phyloP scores from a whole-genome alignment of 1,140 invertebrate species.

The Meloidogyne chitwoodi region DNA sequence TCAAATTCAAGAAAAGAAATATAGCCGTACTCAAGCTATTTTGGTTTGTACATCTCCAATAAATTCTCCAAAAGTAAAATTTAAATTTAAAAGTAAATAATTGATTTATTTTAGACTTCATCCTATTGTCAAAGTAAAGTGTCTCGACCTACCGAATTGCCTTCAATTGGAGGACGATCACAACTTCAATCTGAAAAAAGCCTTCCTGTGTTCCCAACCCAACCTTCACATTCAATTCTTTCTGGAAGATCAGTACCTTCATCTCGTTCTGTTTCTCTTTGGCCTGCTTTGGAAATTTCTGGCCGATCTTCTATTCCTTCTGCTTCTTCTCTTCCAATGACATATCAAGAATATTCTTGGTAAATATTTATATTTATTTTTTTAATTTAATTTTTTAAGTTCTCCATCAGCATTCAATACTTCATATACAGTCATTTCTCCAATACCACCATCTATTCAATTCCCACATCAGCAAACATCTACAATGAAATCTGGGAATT shows the following conservation, averaged over 20 bases:
- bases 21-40: neutral
- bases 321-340: neutral
- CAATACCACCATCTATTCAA: neutral
- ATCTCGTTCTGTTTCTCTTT: no score
- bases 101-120: neutral
- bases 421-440: neutral
- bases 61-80: neutral
- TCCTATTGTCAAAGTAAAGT: neutral
- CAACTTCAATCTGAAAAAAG: neutral
- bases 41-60: neutral
- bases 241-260: neutral
- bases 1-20: neutral
- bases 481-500: neutral
- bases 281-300: no score
- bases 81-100: neutral
- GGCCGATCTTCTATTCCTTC: neutral
- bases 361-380: neutral
- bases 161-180: neutral
- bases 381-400: neutral
- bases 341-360: neutral
- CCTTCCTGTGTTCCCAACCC: neutral
- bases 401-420: neutral
- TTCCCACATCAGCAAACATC: neutral
- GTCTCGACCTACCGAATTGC: neutral
- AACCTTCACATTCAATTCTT: neutral